Conservation (phyloP, 2,113 vertebrate genomes). For the Protobothrops mucrosquamatus region DNA sequence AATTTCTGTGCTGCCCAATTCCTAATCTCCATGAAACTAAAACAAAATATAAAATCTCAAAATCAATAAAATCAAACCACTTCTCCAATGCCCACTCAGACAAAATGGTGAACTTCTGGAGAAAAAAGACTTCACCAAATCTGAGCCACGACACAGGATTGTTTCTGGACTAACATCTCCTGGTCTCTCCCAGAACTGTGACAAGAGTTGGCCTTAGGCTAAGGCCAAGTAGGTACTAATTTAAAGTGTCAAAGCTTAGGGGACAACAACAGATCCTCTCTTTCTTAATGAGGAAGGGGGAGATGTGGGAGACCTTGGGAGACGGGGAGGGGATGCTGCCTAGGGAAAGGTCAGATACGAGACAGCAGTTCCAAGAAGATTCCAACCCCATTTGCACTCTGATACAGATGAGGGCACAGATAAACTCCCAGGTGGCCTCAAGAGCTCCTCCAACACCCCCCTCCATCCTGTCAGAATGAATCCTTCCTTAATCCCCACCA, state of each 20-base stretch:
- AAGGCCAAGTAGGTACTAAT: not conserved
- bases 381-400: no score
- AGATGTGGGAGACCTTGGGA: no score
- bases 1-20: not conserved
- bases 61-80: not conserved
- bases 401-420: no score
- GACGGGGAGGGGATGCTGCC: no score
- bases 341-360: no score
- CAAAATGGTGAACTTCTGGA: not conserved
- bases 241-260: not conserved
- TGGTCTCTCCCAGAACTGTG: not conserved
- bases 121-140: not conserved
- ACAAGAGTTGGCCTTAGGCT: not conserved
- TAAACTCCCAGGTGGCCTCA: not conserved
- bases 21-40: not conserved
- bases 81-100: not conserved
- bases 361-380: no score
- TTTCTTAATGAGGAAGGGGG: not conserved
- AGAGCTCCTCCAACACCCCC: not conserved
- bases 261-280: not conserved
- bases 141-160: not conserved
- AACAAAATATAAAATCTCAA: not conserved
- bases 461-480: no score
- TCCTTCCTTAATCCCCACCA: not conserved
- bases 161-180: not conserved